Conservation (phyloP, 2,113 vertebrate species). For the Aplodontia rufa region DNA sequence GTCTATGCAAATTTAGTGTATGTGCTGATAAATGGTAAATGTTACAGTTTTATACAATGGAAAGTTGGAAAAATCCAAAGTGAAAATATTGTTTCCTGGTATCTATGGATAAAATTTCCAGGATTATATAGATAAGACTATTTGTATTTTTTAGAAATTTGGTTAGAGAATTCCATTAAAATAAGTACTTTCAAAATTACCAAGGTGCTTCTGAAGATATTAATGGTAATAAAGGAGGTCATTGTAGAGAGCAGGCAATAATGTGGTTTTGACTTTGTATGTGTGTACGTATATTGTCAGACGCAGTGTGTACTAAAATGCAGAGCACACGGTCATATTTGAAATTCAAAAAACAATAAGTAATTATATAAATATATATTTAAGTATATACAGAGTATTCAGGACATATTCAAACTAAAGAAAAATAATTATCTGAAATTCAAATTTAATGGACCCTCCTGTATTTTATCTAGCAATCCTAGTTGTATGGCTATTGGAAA, state of each 20-base stretch:
- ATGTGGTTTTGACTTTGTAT: not conserved
- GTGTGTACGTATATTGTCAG: not conserved
- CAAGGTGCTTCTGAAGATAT: not conserved
- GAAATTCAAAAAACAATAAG: not conserved
- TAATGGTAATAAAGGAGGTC: not conserved
- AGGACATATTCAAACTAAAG: not conserved
- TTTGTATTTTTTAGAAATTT: conserved; percentile 20
- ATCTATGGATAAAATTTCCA: not conserved
- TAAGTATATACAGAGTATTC: not conserved
- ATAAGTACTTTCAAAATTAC: not conserved
- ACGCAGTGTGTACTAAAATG: conserved; percentile 16
- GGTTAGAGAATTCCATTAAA: not conserved
- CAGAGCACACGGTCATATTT: not conserved
- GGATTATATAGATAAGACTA: not conserved
- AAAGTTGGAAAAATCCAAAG: not conserved
- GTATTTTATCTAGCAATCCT: not conserved
- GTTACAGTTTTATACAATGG: not conserved
- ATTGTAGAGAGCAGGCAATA: not conserved
- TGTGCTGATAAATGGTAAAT: not conserved
- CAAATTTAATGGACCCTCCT: not conserved
- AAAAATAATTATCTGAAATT: conserved; percentile 28
- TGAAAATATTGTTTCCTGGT: not conserved
- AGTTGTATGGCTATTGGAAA: not conserved
- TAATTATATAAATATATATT: not conserved
- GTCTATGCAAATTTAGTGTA: not conserved